These are phyloP conservation scores for Orthonychiurus folsomi DNA, from an alignment of 2,888 invertebrate species.

Conservation along the genomic window DNA sequence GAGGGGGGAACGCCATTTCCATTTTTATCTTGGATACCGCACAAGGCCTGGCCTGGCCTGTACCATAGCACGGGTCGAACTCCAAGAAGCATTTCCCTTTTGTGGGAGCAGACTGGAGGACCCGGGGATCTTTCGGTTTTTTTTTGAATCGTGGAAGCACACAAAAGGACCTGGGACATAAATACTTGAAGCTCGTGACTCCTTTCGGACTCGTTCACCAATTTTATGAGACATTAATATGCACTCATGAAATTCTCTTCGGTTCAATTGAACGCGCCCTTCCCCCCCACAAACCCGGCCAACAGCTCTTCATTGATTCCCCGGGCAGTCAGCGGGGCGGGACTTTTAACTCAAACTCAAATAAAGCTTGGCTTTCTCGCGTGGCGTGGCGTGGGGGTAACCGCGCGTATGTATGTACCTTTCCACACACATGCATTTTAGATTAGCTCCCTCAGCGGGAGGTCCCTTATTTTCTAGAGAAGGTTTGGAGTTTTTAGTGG, in stretches of 20 bases:
- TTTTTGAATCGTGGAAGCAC: neutral
- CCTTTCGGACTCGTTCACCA: slow-evolving; percentile 12
- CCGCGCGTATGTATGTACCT: too few relatives aligned
- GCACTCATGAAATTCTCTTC: slow-evolving; percentile 35
- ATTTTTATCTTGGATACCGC: slow-evolving; percentile 5
- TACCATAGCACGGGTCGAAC: too few relatives aligned
- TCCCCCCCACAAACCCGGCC: neutral
- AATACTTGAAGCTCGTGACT: slow-evolving; percentile 4
- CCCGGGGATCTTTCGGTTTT: too few relatives aligned
- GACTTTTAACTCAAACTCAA: too few relatives aligned
- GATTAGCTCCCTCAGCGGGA: too few relatives aligned
- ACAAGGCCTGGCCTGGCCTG: too few relatives aligned
- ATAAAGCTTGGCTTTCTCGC: too few relatives aligned
- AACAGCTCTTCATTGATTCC: slow-evolving; percentile 15
- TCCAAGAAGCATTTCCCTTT: neutral
- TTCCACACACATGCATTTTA: too few relatives aligned
- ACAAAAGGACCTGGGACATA: neutral
- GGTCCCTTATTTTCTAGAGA: too few relatives aligned
- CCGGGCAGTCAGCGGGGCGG: too few relatives aligned
- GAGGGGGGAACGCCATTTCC: slow-evolving; percentile 4
- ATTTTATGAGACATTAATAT: slow-evolving; percentile 36
- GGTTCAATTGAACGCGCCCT: slow-evolving; percentile 22
- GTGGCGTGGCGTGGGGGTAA: too few relatives aligned
- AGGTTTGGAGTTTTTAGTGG: too few relatives aligned
- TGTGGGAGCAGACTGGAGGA: neutral